Evolutionary conservation across 2,797 vertebrate genomes (phyloP).

Genomic region (Natrix natrix): DNA sequence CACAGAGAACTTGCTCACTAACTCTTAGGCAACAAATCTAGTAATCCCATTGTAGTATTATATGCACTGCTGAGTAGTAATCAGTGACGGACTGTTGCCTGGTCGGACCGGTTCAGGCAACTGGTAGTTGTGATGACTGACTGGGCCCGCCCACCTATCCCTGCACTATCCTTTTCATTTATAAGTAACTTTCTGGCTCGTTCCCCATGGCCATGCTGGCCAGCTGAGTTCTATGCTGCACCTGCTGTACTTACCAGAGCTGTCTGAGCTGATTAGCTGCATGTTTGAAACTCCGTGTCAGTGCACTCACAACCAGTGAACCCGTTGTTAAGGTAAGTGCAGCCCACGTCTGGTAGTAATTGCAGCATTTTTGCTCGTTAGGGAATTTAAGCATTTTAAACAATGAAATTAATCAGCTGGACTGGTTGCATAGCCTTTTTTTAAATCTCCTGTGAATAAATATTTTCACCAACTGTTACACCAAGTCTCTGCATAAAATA

Average conservation of each 20-base stretch:
- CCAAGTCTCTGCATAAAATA: neutral
- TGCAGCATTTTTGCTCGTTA: neutral
- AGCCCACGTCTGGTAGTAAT: neutral
- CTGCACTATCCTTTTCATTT: no score
- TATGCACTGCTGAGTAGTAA: neutral
- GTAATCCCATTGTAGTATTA: neutral
- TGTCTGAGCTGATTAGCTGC: no score
- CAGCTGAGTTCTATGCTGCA: no score
- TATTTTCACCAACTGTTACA: neutral
- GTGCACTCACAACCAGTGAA: no score
- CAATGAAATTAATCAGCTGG: neutral
- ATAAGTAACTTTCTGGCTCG: no score
- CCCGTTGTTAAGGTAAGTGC: no score
- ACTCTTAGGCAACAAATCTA: neutral
- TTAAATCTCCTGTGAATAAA: neutral
- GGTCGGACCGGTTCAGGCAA: no score
- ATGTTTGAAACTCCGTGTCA: no score
- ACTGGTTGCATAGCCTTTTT: neutral
- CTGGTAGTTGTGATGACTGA: no score
- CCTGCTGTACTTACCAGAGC: no score
- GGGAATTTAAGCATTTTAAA: neutral
- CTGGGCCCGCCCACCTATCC: no score
- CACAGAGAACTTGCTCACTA: neutral
- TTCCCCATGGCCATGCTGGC: no score
- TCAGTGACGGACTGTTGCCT: neutral